Base-by-base conservation (phyloP, 1,140 invertebrate species). In the Lethrus apterus region DNA sequence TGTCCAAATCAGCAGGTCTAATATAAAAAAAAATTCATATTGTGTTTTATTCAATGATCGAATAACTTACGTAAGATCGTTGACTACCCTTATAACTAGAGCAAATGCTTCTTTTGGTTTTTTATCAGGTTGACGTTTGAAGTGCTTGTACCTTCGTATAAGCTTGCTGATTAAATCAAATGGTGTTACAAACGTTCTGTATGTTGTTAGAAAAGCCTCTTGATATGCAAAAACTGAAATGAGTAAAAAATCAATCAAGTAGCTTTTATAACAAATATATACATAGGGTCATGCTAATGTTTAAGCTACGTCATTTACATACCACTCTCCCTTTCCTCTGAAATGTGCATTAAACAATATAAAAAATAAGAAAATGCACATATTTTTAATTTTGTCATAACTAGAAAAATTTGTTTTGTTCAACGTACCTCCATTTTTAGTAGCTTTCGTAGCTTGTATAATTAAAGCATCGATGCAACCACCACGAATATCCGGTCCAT, bases 161-260 rank as follows among this genome's bases (percentile, higher is more conserved):
- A 98, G 71, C 67, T 94, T 93, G 59, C 82, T 79, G 50, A 98
- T 83, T 46, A 97, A 73, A 49, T 89, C 86, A 43, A 83, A 67
- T n/a, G 93, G 89, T 33, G 84, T 74, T 58, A 97, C 83, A 71
- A 97, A 96, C 45, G 93, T 97, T 55, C 94, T 78, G 69, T 97
- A 98, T 29, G 93, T 98, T 15, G 91, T 92, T 51, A 98, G 77
- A 70, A 98, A 98, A 24, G 93, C 93, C 75, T 97, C 93, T 76
- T 94, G 90, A 72, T 93, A 97, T 63, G 89, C 76, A 66, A 91
- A 90, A 71, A 92, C 90, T 90, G 73, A 29, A 58, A 65, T 55
- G 56, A 54, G 51, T 34, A 8, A 32, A 30, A 15, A 35, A 14
- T 24, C 10, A 35, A 35, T 8, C 33, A 3, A 30, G 13, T 17